Evolutionary conservation across 1,140 invertebrate genomes (phyloP), one percentile per base, ranked within the genome.

Genomic region (Saccostrea cuccullata): DNA sequence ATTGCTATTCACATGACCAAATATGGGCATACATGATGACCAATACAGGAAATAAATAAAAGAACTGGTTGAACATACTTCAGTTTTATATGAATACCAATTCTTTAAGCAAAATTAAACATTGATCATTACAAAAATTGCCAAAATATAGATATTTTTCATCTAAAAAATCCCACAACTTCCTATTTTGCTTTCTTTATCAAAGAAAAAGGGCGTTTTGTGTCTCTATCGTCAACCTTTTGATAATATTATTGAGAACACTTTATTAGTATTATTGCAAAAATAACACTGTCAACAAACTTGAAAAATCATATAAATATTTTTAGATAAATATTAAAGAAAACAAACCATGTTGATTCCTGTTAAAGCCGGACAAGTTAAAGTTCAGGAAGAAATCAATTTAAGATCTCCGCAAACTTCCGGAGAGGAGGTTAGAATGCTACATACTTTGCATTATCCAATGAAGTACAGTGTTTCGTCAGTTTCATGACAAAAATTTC

Each of bases 301-400:
- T 47, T 47, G 40, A n/a, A n/a, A n/a, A 47, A 47, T 47, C 6
- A 3, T 3, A 47, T 47, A 47, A 47, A 47, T 3, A 47, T 3
- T 47, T 6, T 47, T 47, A 47, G 40, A 47, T 47, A 47, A 47
- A 47, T 2, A 3, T 47, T 47, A 73, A 73, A 36, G 30, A 73
- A 73, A 73, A 73, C 70, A 73, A 73, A 73, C 70, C 70, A 73
- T 73, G 70, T 73, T 73, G 1, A 23, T 73, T 73, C 70, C 70
- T 73, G 70, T 73, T 73, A 23, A 73, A 36, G 70, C 70, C 26
- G 70, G 70, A 73, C 70, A 73, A 73, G 70, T 73, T 73, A 73
- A 73, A 73, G 70, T 73, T 73, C 70, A 73, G 70, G 70, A 73
- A 73, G 70, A 73, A 73, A 73, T 73, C 70, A 30, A 73, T 73